phyloP scores from a whole-genome alignment of 2,888 invertebrate species.

The Trilocha varians region DNA sequence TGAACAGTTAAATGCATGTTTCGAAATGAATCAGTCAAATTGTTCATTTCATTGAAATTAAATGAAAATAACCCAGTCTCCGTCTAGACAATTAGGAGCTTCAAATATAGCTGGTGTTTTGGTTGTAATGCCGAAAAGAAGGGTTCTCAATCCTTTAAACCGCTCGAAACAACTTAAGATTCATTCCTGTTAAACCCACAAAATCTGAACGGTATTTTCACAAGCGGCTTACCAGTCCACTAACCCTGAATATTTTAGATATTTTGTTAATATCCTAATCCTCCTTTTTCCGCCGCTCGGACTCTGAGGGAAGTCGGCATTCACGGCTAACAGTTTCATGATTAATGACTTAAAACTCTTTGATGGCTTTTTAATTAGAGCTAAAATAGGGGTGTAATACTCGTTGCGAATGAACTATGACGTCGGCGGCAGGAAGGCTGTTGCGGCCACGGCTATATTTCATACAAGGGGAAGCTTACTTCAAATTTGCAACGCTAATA shows the following conservation, averaged over 20 bases:
- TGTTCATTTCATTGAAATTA: neutral
- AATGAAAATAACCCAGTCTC: slow-evolving; percentile 23
- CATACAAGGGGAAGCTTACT: slow-evolving; percentile 55
- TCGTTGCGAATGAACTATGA: slow-evolving; percentile 31
- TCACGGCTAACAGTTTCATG: slow-evolving; percentile 72
- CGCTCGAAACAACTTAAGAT: slow-evolving; percentile 61
- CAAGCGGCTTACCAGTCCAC: slow-evolving; percentile 56
- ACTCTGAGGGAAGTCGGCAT: slow-evolving; percentile 60
- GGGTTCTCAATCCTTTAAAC: slow-evolving; percentile 61
- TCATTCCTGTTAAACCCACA: slow-evolving; percentile 50
- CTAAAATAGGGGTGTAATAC: slow-evolving; percentile 70
- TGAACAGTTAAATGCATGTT: too few relatives aligned
- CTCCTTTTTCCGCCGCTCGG: slow-evolving; percentile 51
- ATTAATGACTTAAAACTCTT: slow-evolving; percentile 74
- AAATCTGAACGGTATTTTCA: slow-evolving; percentile 55
- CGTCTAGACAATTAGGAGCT: slow-evolving; percentile 64
- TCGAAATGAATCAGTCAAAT: too few relatives aligned
- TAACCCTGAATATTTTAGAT: slow-evolving; percentile 64
- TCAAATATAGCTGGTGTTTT: slow-evolving; percentile 59
- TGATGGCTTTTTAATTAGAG: slow-evolving; percentile 75
- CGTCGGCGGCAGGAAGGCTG: slow-evolving; percentile 44
- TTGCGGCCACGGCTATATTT: slow-evolving; percentile 64
- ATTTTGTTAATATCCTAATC: slow-evolving; percentile 69
- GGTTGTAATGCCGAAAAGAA: slow-evolving; percentile 46
- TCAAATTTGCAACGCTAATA: slow-evolving; percentile 72